A percentile compares a stretch with the other conserved stretches of the same genome.
These are phyloP conservation scores for Drosophila pseudoananassae DNA, from an alignment of 1,140 invertebrate species.

Conservation along the genomic window DNA sequence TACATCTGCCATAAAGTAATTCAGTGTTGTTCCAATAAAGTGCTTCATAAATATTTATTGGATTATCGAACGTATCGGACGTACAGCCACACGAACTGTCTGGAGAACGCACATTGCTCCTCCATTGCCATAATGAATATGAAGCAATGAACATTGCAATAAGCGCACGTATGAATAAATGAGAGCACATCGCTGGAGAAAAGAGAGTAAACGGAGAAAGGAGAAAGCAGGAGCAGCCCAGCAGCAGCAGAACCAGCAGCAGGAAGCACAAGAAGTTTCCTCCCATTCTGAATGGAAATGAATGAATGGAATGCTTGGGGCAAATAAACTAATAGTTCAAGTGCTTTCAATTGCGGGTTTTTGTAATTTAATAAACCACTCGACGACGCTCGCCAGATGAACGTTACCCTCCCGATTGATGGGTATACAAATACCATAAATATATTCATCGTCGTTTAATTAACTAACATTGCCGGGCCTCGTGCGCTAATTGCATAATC, in stretches of 20 bases:
- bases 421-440: slow-evolving; percentile 39
- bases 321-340: slow-evolving; percentile 61
- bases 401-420: slow-evolving; percentile 5
- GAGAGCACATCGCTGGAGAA: slow-evolving; percentile 55
- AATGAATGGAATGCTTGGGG: slow-evolving; percentile 41
- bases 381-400: background rate
- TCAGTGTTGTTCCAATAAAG: slow-evolving; percentile 83
- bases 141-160: slow-evolving; percentile 81
- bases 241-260: background rate
- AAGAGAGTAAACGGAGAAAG: slow-evolving; percentile 19
- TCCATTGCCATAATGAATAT: slow-evolving; percentile 79
- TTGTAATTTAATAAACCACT: slow-evolving; percentile 28
- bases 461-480: slow-evolving; percentile 36
- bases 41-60: slow-evolving; percentile 83
- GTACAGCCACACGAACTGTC: slow-evolving; percentile 32
- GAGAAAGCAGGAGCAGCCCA: slow-evolving; percentile 8
- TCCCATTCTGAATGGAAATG: slow-evolving; percentile 29
- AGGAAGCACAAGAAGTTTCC: slow-evolving; percentile 19
- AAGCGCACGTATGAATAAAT: slow-evolving; percentile 81
- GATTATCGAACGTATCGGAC: slow-evolving; percentile 76
- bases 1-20: slow-evolving; percentile 73
- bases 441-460: slow-evolving; percentile 55
- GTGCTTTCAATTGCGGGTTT: slow-evolving; percentile 31
- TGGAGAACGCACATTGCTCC: slow-evolving; percentile 62
- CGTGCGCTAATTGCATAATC: slow-evolving; percentile 64